Evolutionary conservation across 2,888 invertebrate species (phyloP).

Genomic region (Watsonalla cultraria): DNA sequence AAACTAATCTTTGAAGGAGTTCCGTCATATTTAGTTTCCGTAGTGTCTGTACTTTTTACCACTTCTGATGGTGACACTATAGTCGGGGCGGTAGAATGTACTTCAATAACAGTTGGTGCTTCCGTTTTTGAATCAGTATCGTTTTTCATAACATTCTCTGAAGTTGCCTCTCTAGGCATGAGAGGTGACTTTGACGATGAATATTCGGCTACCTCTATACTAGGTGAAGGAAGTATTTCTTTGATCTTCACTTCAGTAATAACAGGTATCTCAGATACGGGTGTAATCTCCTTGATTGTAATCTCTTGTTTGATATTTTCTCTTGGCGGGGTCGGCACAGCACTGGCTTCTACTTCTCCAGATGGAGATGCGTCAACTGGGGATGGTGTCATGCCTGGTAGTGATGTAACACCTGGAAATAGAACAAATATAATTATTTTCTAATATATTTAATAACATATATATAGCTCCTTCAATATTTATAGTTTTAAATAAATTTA

Average conservation of each 20-base stretch:
- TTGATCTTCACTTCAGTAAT: slow-evolving; percentile 69
- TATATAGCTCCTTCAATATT: not conserved
- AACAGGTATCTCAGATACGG: slow-evolving; percentile 69
- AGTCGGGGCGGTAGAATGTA: slow-evolving; percentile 28
- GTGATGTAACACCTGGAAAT: slow-evolving; percentile 55
- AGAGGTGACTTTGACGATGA: slow-evolving; percentile 65
- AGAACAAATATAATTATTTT: slow-evolving; percentile 3
- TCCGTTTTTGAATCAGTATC: slow-evolving; percentile 38
- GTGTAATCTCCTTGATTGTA: slow-evolving; percentile 81
- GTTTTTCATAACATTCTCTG: slow-evolving; percentile 39
- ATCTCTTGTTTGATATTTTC: slow-evolving; percentile 57
- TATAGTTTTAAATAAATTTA: not conserved
- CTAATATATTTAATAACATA: slow-evolving; percentile 1
- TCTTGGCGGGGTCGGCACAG: slow-evolving; percentile 30
- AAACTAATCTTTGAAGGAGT: slow-evolving; percentile 63
- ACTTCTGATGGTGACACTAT: slow-evolving; percentile 25
- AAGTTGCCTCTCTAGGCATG: slow-evolving; percentile 63
- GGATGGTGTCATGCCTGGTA: slow-evolving; percentile 23
- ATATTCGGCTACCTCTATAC: slow-evolving; percentile 59
- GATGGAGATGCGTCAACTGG: not conserved
- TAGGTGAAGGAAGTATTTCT: slow-evolving; percentile 61
- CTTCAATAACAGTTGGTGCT: slow-evolving; percentile 41
- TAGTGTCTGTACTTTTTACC: slow-evolving; percentile 26
- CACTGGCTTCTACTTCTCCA: slow-evolving; percentile 30
- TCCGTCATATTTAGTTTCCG: slow-evolving; percentile 34